A percentile compares a stretch with the other conserved stretches of the same genome.
Evolutionary conservation across 2,113 vertebrate genomes (phyloP).

Genomic region (Phrynocephalus versicolor): DNA sequence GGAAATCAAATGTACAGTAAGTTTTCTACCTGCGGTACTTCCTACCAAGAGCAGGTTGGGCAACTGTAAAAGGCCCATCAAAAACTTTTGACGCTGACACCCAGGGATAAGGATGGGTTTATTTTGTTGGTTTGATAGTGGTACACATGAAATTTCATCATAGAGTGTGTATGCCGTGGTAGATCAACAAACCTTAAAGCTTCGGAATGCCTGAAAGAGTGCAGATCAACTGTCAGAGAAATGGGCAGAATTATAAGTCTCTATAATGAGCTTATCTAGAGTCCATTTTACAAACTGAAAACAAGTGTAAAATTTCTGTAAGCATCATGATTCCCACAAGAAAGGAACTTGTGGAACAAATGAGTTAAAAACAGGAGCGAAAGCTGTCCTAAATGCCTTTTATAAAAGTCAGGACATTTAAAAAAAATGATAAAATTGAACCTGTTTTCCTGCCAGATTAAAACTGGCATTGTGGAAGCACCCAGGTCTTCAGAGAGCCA

Average conservation of each 20-base stretch:
- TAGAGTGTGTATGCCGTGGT: not conserved
- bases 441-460: too few relatives aligned
- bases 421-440: too few relatives aligned
- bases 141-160: too few relatives aligned
- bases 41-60: conserved; percentile 29
- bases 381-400: too few relatives aligned
- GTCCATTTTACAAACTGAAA: too few relatives aligned
- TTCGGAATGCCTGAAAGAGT: not conserved
- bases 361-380: too few relatives aligned
- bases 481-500: not conserved
- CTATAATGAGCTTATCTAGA: not conserved
- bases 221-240: not conserved
- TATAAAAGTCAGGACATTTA: too few relatives aligned
- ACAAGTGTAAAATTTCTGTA: too few relatives aligned
- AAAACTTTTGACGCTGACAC: conserved; percentile 14
- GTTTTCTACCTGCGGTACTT: conserved; percentile 45
- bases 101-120: too few relatives aligned
- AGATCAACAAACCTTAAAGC: not conserved
- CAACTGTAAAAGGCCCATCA: conserved; percentile 18
- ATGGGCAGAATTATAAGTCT: not conserved
- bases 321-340: too few relatives aligned
- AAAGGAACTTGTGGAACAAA: too few relatives aligned
- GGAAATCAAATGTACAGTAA: conserved; percentile 65
- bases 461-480: too few relatives aligned
- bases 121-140: not conserved